Conservation (phyloP, 2,797 vertebrate species). For the Spheniscus humboldti region DNA sequence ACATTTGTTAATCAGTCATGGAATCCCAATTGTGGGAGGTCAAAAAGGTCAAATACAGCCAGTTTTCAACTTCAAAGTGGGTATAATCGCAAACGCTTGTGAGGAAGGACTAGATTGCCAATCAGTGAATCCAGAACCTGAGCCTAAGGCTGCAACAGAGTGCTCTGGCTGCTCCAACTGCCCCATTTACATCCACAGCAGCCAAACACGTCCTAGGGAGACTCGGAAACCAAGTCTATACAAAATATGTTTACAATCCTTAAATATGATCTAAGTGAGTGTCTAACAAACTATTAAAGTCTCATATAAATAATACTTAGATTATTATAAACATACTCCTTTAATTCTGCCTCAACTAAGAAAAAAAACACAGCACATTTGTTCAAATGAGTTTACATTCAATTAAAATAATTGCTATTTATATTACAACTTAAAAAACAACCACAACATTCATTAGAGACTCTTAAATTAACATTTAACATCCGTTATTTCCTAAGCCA, state of each 20-base stretch:
- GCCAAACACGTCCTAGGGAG: background rate
- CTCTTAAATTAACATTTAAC: background rate
- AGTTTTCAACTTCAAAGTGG: slow-evolving; percentile 33
- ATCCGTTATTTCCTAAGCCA: background rate
- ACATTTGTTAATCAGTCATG: background rate
- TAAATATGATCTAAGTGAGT: background rate
- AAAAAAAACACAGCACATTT: background rate
- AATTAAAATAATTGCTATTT: background rate
- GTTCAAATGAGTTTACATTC: background rate
- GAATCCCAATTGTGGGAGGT: slow-evolving; percentile 7
- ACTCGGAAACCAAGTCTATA: background rate
- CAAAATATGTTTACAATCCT: background rate
- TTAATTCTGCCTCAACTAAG: background rate
- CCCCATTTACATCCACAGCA: background rate
- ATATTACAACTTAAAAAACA: background rate
- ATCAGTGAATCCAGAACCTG: background rate
- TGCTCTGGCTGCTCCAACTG: background rate
- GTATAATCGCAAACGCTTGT: background rate
- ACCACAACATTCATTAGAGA: background rate
- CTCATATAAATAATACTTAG: background rate
- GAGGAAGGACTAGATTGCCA: background rate
- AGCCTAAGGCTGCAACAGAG: background rate
- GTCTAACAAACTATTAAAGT: background rate
- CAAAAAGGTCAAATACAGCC: background rate
- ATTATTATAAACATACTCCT: background rate